Percentiles rank a stretch among this genome's conserved stretches.
Conservation (phyloP, 2,888 invertebrate genomes). For the Nomada fucata region DNA sequence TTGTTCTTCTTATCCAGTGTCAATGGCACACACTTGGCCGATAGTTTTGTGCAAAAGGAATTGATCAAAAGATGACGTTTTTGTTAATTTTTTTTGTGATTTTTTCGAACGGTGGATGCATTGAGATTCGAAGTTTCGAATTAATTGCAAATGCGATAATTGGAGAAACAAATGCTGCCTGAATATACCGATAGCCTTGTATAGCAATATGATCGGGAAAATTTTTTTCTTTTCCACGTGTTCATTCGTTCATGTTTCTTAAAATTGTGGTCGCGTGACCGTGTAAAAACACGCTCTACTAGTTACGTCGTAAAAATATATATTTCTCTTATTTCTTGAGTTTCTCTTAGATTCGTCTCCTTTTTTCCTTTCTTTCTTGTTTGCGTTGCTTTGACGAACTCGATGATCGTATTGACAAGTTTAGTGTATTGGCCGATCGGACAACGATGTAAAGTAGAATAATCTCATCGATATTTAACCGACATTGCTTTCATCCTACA, state of each 20-base stretch:
- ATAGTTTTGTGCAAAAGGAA: conserved; percentile 40
- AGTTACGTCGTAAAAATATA: conserved; percentile 28
- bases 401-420: conserved; percentile 14
- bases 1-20: conserved; percentile 51
- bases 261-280: conserved; percentile 8
- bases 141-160: conserved; percentile 7
- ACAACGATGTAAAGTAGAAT: conserved; percentile 37
- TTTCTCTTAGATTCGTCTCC: background rate
- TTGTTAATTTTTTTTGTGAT: conserved; percentile 24
- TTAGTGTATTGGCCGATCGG: conserved; percentile 19
- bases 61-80: conserved; percentile 21
- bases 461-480: conserved; percentile 54
- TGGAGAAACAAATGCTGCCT: background rate
- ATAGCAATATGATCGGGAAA: background rate
- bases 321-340: background rate
- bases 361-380: background rate
- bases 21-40: conserved; percentile 39
- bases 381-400: conserved; percentile 10
- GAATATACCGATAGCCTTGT: background rate
- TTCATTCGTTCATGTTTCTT: conserved; percentile 20
- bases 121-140: conserved; percentile 17
- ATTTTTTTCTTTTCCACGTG: conserved; percentile 14
- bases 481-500: conserved; percentile 58
- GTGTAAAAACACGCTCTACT: conserved; percentile 14
- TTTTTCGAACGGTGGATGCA: conserved; percentile 33